phyloP scores from a whole-genome alignment of 2,888 invertebrate species.

The Drosophila fungiperda region DNA sequence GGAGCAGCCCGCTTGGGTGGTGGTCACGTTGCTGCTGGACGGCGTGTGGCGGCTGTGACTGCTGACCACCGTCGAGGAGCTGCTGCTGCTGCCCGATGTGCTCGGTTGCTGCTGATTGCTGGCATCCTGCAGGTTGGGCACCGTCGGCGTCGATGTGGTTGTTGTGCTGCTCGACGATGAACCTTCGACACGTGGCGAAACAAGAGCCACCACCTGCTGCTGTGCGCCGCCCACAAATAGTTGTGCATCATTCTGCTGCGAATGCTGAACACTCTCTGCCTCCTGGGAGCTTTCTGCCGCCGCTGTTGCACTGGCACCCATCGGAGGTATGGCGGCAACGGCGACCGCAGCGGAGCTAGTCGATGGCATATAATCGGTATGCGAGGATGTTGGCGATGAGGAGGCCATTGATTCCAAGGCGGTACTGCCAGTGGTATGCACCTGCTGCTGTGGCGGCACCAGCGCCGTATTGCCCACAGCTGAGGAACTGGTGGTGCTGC shows the following conservation, averaged over 20 bases:
- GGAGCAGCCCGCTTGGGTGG: conserved; percentile 87
- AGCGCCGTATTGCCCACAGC: conserved; percentile 85
- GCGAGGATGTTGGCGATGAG: conserved; percentile 90
- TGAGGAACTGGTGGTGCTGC: conserved; percentile 37
- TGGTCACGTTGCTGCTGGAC: conserved; percentile 89
- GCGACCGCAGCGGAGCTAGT: conserved; percentile 89
- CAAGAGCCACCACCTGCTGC: conserved; percentile 89
- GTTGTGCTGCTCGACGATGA: conserved; percentile 73
- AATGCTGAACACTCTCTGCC: conserved; percentile 84
- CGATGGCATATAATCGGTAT: conserved; percentile 94
- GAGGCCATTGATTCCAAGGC: conserved; percentile 86
- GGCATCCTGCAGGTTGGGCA: conserved; percentile 79
- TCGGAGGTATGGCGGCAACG: conserved; percentile 89
- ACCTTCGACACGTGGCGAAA: conserved; percentile 90
- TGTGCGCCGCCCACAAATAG: conserved; percentile 84
- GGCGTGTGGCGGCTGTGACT: conserved; percentile 86
- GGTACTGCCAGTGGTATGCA: conserved; percentile 86
- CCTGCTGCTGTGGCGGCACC: conserved; percentile 88
- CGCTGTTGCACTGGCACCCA: conserved; percentile 83
- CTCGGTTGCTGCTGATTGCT: conserved; percentile 84
- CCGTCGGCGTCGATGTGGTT: conserved; percentile 69
- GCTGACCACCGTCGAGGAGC: conserved; percentile 84
- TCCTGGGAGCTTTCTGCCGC: conserved; percentile 86
- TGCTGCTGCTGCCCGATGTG: conserved; percentile 83
- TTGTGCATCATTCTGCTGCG: conserved; percentile 83